phyloP scores from a whole-genome alignment of 1,140 invertebrate species.

The Whitmania pigra region DNA sequence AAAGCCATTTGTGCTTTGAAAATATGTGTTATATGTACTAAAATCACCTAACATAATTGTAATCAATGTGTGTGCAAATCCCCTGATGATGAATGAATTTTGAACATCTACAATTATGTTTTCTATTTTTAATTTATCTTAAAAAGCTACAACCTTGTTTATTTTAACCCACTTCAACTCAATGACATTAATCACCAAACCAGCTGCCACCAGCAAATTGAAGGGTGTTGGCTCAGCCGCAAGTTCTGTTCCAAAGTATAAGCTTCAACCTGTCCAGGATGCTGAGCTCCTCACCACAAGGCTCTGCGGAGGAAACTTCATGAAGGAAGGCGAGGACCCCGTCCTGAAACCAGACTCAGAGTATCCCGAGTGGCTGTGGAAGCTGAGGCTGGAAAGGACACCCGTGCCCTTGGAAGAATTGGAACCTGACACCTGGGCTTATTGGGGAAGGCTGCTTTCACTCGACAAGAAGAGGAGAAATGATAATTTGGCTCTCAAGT shows the following conservation, averaged over 20 bases:
- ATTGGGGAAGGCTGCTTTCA: conserved; percentile 53
- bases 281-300: conserved; percentile 60
- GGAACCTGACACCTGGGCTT: conserved; percentile 63
- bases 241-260: not conserved
- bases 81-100: too few species aligned
- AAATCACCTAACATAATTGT: too few species aligned
- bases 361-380: conserved; percentile 88
- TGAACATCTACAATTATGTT: too few species aligned
- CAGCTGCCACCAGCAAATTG: too few species aligned
- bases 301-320: conserved; percentile 74
- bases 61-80: too few species aligned
- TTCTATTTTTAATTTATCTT: too few species aligned
- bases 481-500: not conserved
- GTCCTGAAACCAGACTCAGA: conserved; percentile 69
- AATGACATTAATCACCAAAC: too few species aligned
- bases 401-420: conserved; percentile 56
- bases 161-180: not conserved
- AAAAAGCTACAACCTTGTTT: not conserved
- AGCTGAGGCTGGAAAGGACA: conserved; percentile 43
- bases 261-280: conserved; percentile 63
- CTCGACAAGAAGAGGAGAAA: not conserved
- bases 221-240: too few species aligned
- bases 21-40: too few species aligned
- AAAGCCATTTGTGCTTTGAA: too few species aligned
- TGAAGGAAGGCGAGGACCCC: conserved; percentile 61